These are phyloP conservation scores for Lates calcarifer DNA, from an alignment of 2,113 vertebrate species.

Conservation along the genomic window DNA sequence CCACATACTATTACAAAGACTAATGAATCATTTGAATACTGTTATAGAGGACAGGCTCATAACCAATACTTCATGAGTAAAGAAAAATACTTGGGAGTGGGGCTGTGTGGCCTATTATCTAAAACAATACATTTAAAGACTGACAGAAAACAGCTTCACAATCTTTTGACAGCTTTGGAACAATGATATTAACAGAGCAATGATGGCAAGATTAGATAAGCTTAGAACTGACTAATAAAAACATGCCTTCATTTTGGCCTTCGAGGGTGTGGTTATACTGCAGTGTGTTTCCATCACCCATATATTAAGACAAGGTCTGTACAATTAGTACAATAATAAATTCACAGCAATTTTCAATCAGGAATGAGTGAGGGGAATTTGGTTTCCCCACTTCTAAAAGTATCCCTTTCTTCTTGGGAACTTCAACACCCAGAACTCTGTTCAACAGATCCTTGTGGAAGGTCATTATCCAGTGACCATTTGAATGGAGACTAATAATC, in stretches of 20 bases:
- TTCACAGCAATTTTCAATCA: slow-evolving; percentile 83
- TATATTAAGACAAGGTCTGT: slow-evolving; percentile 53
- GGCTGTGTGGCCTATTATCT: neutral
- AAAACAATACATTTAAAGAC: slow-evolving; percentile 9
- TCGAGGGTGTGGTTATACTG: slow-evolving; percentile 36
- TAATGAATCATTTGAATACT: neutral
- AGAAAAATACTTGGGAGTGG: neutral
- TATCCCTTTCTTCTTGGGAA: slow-evolving; percentile 67
- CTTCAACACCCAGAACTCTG: slow-evolving; percentile 81
- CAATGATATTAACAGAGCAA: slow-evolving; percentile 35
- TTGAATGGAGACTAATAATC: slow-evolving; percentile 73
- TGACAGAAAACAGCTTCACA: slow-evolving; percentile 58
- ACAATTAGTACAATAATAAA: slow-evolving; percentile 70
- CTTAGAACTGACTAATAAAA: slow-evolving; percentile 21
- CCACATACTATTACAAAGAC: neutral
- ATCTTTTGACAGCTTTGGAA: slow-evolving; percentile 62
- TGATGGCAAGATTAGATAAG: slow-evolving; percentile 60
- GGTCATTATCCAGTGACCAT: slow-evolving; percentile 83
- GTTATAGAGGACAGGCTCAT: slow-evolving; percentile 15
- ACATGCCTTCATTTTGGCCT: slow-evolving; percentile 41
- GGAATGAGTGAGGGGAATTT: slow-evolving; percentile 58
- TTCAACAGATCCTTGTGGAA: slow-evolving; percentile 84
- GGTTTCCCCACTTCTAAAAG: slow-evolving; percentile 42
- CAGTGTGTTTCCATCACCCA: slow-evolving; percentile 45
- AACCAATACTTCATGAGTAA: neutral